Evolutionary conservation across 2,113 vertebrate species (phyloP).

Genomic region (Daubentonia madagascariensis): DNA sequence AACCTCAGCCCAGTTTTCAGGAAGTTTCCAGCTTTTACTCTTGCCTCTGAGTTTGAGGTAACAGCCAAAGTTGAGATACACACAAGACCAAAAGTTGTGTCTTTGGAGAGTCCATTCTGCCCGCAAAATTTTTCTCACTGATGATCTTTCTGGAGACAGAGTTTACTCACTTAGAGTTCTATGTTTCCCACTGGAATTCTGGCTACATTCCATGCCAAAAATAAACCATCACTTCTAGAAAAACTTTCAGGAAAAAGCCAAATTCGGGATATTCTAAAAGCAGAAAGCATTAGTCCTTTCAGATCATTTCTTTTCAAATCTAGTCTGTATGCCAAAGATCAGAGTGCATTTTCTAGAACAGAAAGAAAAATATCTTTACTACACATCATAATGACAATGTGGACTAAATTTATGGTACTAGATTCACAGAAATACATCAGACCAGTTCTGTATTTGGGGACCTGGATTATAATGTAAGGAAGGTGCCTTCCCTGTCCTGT

Average conservation of each 20-base stretch:
- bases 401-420: not conserved
- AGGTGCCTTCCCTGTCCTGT: not conserved
- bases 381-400: too few relatives aligned
- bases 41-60: not conserved
- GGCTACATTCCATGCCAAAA: not conserved
- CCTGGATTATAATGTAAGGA: too few relatives aligned
- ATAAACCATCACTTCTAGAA: not conserved
- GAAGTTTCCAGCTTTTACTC: not conserved
- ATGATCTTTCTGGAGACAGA: not conserved
- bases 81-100: not conserved
- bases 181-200: not conserved
- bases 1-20: not conserved
- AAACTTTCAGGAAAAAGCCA: not conserved
- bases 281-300: not conserved
- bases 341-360: not conserved
- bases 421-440: not conserved
- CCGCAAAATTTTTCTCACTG: not conserved
- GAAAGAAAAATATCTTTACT: not conserved
- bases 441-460: not conserved
- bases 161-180: not conserved
- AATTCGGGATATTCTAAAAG: not conserved
- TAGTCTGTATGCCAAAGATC: not conserved
- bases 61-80: not conserved
- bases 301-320: not conserved
- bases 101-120: not conserved